A percentile compares a stretch with the other conserved stretches of the same genome.
phyloP scores from a whole-genome alignment of 37 sponge, comb jelly and placozoan species.

The Petrosia ficiformis region DNA sequence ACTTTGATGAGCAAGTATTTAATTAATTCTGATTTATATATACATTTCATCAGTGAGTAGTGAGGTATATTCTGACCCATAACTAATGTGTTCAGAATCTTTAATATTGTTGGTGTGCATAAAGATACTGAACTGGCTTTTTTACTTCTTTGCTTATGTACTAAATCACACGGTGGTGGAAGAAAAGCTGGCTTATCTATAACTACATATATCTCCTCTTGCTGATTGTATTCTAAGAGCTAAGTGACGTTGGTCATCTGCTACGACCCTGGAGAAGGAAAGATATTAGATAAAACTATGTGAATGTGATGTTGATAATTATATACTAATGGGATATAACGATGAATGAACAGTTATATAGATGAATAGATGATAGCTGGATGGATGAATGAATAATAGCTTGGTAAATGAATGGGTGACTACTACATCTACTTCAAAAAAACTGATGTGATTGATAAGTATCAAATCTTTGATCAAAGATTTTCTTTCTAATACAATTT shows the following conservation, averaged over 20 bases:
- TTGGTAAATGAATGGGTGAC: background rate
- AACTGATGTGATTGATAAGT: background rate
- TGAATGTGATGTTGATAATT: too few species aligned
- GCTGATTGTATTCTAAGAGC: too few species aligned
- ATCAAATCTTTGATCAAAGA: background rate
- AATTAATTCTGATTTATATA: background rate
- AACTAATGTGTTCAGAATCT: too few species aligned
- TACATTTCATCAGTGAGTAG: background rate
- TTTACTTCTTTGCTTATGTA: too few species aligned
- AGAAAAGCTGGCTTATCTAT: slow-evolving; percentile 17
- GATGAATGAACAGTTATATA: background rate
- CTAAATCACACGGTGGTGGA: slow-evolving; percentile 6
- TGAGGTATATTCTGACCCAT: background rate
- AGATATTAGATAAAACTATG: too few species aligned
- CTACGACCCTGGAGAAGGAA: too few species aligned
- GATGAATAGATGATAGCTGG: background rate
- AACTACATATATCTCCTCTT: background rate
- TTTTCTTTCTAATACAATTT: background rate
- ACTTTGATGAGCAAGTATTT: background rate
- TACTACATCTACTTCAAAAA: background rate
- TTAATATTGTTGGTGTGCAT: too few species aligned
- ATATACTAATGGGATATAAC: too few species aligned
- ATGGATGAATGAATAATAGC: background rate
- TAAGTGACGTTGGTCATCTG: too few species aligned
- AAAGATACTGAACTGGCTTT: too few species aligned